Conservation (phyloP, 2,797 vertebrate species). For the Valencia hispanica region DNA sequence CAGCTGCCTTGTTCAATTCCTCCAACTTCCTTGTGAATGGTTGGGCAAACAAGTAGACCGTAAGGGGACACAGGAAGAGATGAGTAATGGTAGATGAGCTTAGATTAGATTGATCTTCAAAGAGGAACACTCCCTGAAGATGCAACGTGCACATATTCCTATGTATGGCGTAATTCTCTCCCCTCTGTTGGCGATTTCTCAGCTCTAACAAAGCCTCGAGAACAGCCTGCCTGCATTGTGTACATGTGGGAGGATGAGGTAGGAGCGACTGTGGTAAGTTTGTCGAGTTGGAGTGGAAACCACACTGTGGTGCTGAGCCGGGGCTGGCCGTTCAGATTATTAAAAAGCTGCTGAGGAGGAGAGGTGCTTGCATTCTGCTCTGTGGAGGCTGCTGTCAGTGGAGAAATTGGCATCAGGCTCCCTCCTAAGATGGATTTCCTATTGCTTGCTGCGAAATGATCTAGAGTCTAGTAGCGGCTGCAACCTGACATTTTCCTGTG, state of each 20-base stretch:
- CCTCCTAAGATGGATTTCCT: constrained; percentile 57
- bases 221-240: constrained; percentile 30
- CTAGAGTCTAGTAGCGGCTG: constrained; percentile 38
- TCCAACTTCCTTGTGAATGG: constrained; percentile 76
- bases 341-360: constrained; percentile 62
- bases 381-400: constrained; percentile 36
- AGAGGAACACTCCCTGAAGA: constrained; percentile 23
- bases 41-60: constrained; percentile 78
- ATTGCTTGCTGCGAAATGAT: constrained; percentile 53
- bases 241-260: constrained; percentile 54
- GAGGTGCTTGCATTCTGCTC: constrained; percentile 49
- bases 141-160: constrained; percentile 20
- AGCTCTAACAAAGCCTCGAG: constrained; percentile 50
- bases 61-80: constrained; percentile 60
- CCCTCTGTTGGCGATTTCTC: constrained; percentile 24
- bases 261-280: constrained; percentile 51
- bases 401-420: constrained; percentile 49
- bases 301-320: constrained; percentile 48
- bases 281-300: constrained; percentile 57
- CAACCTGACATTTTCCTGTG: constrained; percentile 51
- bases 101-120: constrained; percentile 30
- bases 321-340: constrained; percentile 61
- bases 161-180: constrained; percentile 15
- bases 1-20: constrained; percentile 81
- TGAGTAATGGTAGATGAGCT: constrained; percentile 36